Base-by-base conservation (phyloP, 2,113 vertebrate genomes). In the Macroglossus sobrinus region DNA sequence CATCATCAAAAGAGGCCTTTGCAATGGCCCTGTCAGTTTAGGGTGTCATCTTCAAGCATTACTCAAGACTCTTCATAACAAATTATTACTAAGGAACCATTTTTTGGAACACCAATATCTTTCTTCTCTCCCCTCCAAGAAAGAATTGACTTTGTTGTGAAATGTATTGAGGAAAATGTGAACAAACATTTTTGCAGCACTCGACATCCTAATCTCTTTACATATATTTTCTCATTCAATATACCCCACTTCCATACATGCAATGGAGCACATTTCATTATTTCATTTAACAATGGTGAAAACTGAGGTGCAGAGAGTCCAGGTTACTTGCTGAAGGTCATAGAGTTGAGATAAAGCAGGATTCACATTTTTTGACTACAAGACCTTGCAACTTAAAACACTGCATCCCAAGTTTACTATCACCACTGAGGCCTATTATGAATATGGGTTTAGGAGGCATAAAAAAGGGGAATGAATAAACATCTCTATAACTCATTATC, bases 1-100 rank as follows among this genome's bases (percentile, higher is more conserved):
- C 38, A 74, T 35, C 38, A 24, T 71, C 35, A n/a, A 21, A 55
- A 86, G 57, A 43, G 33, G 33, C 33, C 21, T 85, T 74, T 55
- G 80, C 33, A 53, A 59, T 63, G 64, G 57, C 43, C 21, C 86
- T 69, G 30, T 14, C 10, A 69, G 22, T 24, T 59, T 28, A 45
- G 22, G 5, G 38, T 89, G 43, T 64, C 11, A 10, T 43, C 61
- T 80, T 15, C 38, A 76, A 50, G 40, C 28, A 21, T 74, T 26
- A 40, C 63, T 79, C 53, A 81, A 80, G 59, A 96, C 43, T 63
- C 64, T 75, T 68, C n/a, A 4, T 16, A 76, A 85, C 21, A 50
- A 72, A 82, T 93, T 66, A 72, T 71, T 69, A 93, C 14, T 28
- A 78, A 89, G 33, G 47, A n/a, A 35, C 14, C 40, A 55, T 38